Evolutionary conservation across 2,888 invertebrate species (phyloP), one percentile per base, ranked within the genome.

Genomic region (Abrostola triplasia): DNA sequence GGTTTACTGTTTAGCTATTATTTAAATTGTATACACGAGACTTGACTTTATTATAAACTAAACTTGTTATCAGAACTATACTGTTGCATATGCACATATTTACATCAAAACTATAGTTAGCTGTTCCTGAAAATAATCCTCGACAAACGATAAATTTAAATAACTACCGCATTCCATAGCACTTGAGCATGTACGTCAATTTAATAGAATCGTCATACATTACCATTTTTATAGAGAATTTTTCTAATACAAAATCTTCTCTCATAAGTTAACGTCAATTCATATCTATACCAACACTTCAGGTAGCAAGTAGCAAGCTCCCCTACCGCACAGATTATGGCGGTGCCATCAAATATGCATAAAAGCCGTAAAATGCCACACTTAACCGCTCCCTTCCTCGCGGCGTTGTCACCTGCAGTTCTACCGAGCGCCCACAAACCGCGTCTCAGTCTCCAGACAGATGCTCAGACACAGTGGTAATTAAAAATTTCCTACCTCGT

Each of bases 291-390:
- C 62, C 72, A 52, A 71, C 76, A 76, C 66, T 76, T 71, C 80
- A 76, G 70, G 76, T 75, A 64, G 48, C 67, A 41, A 38, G 56
- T 60, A 60, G 64, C 70, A 24, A 8, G 44, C 82, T 85, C 87
- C 88, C 88, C 80, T 81, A 71, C 73, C 88, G 88, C 93, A 92
- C 88, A 93, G 94, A 94, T 94, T 94, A 94, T 94, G 93, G 91
- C 89, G 92, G 90, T 83, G 90, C 90, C 93, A 93, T 95, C 92
- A 95, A 95, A 94, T 95, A 95, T 95, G 95, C 95, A 95, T 93
- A 94, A 94, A 94, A 92, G 94, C 92, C 90, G 92, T 94, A 94
- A 94, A 94, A 94, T 94, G 92, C 89, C 92, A 90, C 93, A 93
- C 91, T 94, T 94, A 93, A 95, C 92, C 91, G 92, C 90, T 86